These are phyloP conservation scores for Carollia perspicillata DNA, from an alignment of 2,113 vertebrate genomes.

Conservation along the genomic window DNA sequence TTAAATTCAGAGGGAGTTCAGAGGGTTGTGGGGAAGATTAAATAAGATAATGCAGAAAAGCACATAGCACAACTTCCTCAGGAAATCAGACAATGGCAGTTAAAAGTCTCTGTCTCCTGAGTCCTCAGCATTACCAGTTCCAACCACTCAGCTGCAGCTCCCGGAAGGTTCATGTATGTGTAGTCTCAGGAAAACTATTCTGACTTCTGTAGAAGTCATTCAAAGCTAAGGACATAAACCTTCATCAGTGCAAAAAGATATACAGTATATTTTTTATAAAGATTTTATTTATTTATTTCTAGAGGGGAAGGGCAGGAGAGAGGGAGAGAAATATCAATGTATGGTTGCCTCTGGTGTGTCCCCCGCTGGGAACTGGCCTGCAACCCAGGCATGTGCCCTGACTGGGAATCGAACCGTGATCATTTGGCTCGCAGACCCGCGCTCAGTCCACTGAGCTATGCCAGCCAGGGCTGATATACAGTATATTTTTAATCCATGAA, in stretches of 20 bases:
- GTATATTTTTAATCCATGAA: constrained; percentile 85
- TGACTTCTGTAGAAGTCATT: constrained; percentile 76
- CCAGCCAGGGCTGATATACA: too few relatives aligned
- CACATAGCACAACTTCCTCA: neutral
- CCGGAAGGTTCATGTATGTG: constrained; percentile 90
- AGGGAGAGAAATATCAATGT: too few relatives aligned
- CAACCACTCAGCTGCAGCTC: constrained; percentile 83
- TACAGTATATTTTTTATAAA: constrained; percentile 84
- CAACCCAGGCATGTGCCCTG: too few relatives aligned
- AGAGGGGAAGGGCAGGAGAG: too few relatives aligned
- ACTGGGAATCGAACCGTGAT: too few relatives aligned
- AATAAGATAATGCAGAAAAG: constrained; percentile 11
- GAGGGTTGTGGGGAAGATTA: neutral
- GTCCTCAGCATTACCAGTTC: constrained; percentile 77
- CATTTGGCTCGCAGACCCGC: too few relatives aligned
- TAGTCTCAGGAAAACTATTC: constrained; percentile 81
- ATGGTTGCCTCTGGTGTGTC: too few relatives aligned
- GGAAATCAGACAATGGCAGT: constrained; percentile 61
- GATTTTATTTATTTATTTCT: too few relatives aligned
- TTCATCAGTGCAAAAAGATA: constrained; percentile 76
- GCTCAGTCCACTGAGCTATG: too few relatives aligned
- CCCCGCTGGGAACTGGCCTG: too few relatives aligned
- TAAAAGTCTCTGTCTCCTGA: constrained; percentile 85
- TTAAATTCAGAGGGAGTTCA: neutral
- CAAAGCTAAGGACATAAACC: constrained; percentile 73